Evolutionary conservation across 92 coral and sea anemone genomes (phyloP).

Genomic region (Desmophyllum pertusum): DNA sequence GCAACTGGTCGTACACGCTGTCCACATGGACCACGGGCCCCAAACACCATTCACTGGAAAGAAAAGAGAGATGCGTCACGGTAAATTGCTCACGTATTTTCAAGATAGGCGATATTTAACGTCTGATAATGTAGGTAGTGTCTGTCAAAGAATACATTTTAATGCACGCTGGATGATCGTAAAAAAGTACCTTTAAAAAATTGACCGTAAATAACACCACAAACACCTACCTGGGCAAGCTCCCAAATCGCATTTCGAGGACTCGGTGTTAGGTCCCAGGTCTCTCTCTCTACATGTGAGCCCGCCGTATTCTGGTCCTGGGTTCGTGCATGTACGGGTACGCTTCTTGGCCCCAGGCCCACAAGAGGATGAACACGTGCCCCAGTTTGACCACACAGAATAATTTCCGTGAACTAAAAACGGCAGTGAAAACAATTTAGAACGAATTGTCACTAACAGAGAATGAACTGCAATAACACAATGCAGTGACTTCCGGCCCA

Average conservation of each 20-base stretch:
- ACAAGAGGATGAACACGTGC: slow-evolving; percentile 78
- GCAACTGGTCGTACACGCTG: slow-evolving; percentile 77
- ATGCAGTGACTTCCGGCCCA: too few relatives aligned
- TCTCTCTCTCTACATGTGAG: slow-evolving; percentile 74
- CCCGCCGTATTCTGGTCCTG: slow-evolving; percentile 88
- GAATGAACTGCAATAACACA: neutral
- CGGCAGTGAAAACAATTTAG: neutral
- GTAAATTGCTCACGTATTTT: neutral
- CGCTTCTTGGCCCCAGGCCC: slow-evolving; percentile 78
- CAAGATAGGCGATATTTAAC: too few relatives aligned
- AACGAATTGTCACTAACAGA: neutral
- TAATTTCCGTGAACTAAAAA: slow-evolving; percentile 82
- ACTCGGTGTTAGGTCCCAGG: slow-evolving; percentile 80
- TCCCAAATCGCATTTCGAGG: slow-evolving; percentile 56
- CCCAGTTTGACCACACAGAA: slow-evolving; percentile 86
- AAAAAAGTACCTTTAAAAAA: neutral
- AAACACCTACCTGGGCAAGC: slow-evolving; percentile 71
- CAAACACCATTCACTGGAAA: slow-evolving; percentile 75
- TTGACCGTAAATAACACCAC: too few relatives aligned
- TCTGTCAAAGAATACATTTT: too few relatives aligned
- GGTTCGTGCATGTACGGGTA: slow-evolving; percentile 81
- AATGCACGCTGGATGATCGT: too few relatives aligned
- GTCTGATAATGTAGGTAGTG: too few relatives aligned
- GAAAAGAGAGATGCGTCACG: neutral
- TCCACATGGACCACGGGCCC: slow-evolving; percentile 88